phyloP scores from a whole-genome alignment of 2,113 vertebrate genomes.

The Actinemys pallida region DNA sequence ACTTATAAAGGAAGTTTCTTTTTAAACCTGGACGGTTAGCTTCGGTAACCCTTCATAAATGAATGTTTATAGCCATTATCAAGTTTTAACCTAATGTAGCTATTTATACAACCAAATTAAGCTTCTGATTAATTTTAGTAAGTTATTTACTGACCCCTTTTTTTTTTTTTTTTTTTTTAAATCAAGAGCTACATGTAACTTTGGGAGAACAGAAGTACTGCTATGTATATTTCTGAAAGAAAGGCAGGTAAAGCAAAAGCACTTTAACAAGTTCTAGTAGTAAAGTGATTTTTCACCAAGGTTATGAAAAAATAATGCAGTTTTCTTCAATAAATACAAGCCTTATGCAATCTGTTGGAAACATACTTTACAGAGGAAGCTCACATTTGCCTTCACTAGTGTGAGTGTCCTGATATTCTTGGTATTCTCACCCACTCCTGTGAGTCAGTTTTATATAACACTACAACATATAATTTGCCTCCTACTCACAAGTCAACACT shows the following conservation, averaged over 20 bases:
- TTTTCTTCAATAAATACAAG: conserved; percentile 71
- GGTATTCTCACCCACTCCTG: conserved; percentile 82
- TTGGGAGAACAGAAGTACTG: conserved; percentile 17
- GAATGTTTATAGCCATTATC: not conserved
- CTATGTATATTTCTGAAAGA: conserved; percentile 59
- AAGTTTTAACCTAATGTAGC: not conserved
- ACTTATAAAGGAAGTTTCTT: not conserved
- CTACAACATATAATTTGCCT: conserved; percentile 82
- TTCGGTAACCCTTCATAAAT: not conserved
- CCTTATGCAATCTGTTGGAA: conserved; percentile 64
- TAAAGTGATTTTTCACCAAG: conserved; percentile 63
- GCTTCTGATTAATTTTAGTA: not conserved
- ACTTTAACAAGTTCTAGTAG: conserved; percentile 60
- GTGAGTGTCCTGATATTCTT: conserved; percentile 82
- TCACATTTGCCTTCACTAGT: conserved; percentile 63
- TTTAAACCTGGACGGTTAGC: not conserved
- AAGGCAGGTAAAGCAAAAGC: conserved; percentile 46
- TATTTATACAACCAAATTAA: not conserved
- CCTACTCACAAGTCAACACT: conserved; percentile 82
- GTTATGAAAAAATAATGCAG: conserved; percentile 64
- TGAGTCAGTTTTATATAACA: conserved; percentile 87
- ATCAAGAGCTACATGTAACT: not conserved
- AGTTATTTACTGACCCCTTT: not conserved
- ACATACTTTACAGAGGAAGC: conserved; percentile 76
- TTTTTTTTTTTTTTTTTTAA: not conserved